These are phyloP conservation scores for Lasioglossum lativentre DNA, from an alignment of 2,888 invertebrate genomes.

Conservation along the genomic window DNA sequence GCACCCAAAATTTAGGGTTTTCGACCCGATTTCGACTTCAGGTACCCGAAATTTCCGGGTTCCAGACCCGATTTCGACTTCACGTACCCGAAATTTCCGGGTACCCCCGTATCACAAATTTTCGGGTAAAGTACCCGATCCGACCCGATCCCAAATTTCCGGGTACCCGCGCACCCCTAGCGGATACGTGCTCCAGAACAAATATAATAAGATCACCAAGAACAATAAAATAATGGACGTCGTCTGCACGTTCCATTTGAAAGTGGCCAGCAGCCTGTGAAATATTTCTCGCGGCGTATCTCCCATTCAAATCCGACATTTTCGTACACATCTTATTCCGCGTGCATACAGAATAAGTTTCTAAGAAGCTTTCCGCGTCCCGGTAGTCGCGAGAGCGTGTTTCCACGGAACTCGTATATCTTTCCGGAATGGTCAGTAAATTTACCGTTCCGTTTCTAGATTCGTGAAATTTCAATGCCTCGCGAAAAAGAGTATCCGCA, in stretches of 20 bases:
- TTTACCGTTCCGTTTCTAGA: constrained; percentile 27
- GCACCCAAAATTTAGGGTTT: too few relatives aligned
- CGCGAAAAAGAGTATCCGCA: constrained; percentile 1
- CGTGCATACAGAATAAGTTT: constrained; percentile 22
- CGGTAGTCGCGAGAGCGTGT: constrained; percentile 15
- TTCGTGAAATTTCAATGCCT: constrained; percentile 18
- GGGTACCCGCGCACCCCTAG: too few relatives aligned
- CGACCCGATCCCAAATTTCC: too few relatives aligned
- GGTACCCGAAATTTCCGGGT: too few relatives aligned
- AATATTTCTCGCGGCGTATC: constrained; percentile 31
- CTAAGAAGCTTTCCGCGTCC: constrained; percentile 11
- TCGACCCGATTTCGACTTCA: too few relatives aligned
- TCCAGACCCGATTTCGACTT: too few relatives aligned
- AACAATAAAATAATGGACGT: constrained; percentile 3
- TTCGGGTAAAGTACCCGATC: too few relatives aligned
- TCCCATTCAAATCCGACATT: constrained; percentile 48
- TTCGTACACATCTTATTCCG: constrained; percentile 27
- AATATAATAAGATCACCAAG: constrained; percentile 16
- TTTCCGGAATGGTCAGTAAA: constrained; percentile 20
- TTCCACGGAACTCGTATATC: neutral
- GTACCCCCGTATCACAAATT: too few relatives aligned
- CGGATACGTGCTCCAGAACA: neutral
- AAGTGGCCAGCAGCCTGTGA: constrained; percentile 15
- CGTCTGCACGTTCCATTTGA: constrained; percentile 6
- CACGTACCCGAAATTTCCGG: too few relatives aligned